phyloP scores from a whole-genome alignment of 1,140 invertebrate species.

The Drosophila suzukii region DNA sequence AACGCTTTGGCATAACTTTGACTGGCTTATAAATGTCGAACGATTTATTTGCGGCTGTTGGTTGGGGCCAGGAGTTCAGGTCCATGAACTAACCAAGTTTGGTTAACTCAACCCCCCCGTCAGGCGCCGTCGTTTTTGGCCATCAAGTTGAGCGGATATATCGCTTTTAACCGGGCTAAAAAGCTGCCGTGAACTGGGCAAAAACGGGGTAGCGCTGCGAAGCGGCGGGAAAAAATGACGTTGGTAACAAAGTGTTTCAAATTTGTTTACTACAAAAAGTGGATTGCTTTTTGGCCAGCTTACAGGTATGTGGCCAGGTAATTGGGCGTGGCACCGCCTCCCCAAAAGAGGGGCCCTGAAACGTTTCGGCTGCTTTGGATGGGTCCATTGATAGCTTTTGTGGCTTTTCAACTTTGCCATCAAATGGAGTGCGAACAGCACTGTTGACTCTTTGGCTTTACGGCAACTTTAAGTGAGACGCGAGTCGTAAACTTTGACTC shows the following conservation, averaged over 20 bases:
- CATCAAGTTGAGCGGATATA: slow-evolving; percentile 31
- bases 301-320: slow-evolving; percentile 48
- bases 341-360: background rate
- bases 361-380: background rate
- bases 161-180: slow-evolving; percentile 33
- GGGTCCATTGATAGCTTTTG: slow-evolving; percentile 60
- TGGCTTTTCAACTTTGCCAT: slow-evolving; percentile 46
- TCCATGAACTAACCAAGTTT: slow-evolving; percentile 28
- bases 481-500: slow-evolving; percentile 19
- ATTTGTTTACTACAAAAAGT: slow-evolving; percentile 77
- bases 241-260: slow-evolving; percentile 76
- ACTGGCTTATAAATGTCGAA: slow-evolving; percentile 82
- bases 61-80: slow-evolving; percentile 21
- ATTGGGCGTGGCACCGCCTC: slow-evolving; percentile 60
- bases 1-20: slow-evolving; percentile 78
- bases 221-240: slow-evolving; percentile 39
- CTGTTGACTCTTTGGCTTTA: slow-evolving; percentile 25
- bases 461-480: slow-evolving; percentile 17
- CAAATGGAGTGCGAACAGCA: slow-evolving; percentile 67
- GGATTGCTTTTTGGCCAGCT: slow-evolving; percentile 67
- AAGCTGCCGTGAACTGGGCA: background rate
- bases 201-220: background rate
- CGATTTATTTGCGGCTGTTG: slow-evolving; percentile 77
- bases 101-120: slow-evolving; percentile 11
- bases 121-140: background rate